Percentiles rank a stretch among this genome's conserved stretches.
phyloP scores from a whole-genome alignment of 2,113 vertebrate genomes.

The Puntigrus tetrazona region DNA sequence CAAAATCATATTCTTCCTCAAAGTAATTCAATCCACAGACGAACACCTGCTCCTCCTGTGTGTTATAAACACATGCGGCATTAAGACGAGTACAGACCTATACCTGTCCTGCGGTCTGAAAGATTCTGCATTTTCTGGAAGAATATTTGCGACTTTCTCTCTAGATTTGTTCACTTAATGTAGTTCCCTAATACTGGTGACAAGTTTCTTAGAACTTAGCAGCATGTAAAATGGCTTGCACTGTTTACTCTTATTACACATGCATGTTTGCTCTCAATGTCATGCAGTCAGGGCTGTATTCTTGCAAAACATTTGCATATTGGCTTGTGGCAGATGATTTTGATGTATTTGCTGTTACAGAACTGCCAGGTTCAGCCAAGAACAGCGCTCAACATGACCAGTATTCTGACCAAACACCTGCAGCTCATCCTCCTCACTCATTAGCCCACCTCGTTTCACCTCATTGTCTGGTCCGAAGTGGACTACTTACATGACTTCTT shows the following conservation, averaged over 20 bases:
- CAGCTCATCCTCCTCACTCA: neutral
- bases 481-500: neutral
- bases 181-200: neutral
- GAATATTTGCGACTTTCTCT: neutral
- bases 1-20: conserved; percentile 80
- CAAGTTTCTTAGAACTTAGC: neutral
- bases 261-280: neutral
- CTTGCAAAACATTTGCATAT: neutral
- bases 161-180: neutral
- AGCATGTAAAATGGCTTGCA: neutral
- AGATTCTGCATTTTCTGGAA: neutral
- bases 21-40: conserved; percentile 88
- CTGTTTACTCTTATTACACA: neutral
- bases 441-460: neutral
- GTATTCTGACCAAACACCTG: neutral
- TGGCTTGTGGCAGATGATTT: neutral
- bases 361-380: neutral
- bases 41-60: conserved; percentile 70
- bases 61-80: neutral
- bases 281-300: neutral
- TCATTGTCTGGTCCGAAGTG: neutral
- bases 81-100: neutral
- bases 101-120: neutral
- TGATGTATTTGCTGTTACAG: neutral
- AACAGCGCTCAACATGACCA: neutral